Percentiles rank a stretch among this genome's conserved stretches.
phyloP scores from a whole-genome alignment of 2,797 vertebrate genomes.

The Anguilla megastoma region DNA sequence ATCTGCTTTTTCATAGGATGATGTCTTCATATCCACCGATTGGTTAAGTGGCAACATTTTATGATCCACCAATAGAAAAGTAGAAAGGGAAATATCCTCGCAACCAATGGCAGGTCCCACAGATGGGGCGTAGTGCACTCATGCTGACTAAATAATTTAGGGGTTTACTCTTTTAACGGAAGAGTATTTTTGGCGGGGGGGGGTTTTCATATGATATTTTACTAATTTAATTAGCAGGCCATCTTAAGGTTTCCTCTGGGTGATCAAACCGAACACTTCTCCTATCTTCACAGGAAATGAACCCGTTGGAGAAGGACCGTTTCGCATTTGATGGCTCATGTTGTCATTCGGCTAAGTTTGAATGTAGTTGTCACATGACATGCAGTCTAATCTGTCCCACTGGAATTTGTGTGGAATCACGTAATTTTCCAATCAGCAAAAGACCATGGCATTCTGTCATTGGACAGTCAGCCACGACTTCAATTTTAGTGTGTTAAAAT shows the following conservation, averaged over 20 bases:
- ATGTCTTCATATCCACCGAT: neutral
- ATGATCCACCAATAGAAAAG: neutral
- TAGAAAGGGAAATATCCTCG: neutral
- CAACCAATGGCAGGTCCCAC: neutral
- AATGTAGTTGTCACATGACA: neutral
- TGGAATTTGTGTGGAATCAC: neutral
- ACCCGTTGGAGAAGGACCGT: neutral
- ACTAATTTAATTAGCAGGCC: neutral
- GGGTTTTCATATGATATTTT: neutral
- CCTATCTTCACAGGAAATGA: neutral
- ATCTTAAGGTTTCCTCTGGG: neutral
- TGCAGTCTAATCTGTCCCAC: neutral
- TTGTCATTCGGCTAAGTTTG: neutral
- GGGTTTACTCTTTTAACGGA: neutral
- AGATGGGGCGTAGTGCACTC: neutral
- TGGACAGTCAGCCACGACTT: neutral
- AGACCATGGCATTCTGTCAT: neutral
- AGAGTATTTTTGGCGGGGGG: neutral
- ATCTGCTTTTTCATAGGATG: neutral
- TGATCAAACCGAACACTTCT: neutral
- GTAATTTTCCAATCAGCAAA: neutral
- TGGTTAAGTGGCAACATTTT: neutral
- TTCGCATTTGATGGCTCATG: neutral
- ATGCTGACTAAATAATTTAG: neutral
- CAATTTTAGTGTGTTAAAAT: neutral